Conservation (phyloP, 2,797 vertebrate genomes). For the Aselliscus stoliczkanus region DNA sequence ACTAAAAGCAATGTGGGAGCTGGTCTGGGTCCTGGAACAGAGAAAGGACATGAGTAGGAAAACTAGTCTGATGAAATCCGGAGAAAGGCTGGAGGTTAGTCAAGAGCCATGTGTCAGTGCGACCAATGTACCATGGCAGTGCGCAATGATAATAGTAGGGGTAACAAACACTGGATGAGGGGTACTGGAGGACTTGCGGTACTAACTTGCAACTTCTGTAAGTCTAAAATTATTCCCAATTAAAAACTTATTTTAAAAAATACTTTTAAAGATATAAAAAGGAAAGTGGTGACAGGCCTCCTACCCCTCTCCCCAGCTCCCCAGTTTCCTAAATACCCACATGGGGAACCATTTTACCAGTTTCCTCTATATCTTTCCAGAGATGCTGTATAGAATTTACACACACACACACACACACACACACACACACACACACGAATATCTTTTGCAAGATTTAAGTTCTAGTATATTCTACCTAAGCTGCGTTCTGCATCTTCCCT, state of each 20-base stretch:
- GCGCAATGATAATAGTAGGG: background rate
- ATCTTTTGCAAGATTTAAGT: background rate
- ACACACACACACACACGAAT: background rate
- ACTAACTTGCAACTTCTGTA: background rate
- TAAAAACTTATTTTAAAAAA: background rate
- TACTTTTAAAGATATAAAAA: background rate
- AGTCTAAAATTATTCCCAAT: background rate
- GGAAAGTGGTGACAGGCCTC: background rate
- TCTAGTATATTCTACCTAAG: background rate
- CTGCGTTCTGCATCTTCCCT: background rate
- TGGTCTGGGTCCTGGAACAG: background rate
- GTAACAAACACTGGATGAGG: background rate
- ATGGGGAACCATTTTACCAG: background rate
- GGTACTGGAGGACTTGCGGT: accelerated
- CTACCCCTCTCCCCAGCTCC: background rate
- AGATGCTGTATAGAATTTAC: background rate
- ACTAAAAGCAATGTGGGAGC: background rate
- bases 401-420: background rate
- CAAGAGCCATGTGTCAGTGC: accelerated
- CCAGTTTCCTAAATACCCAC: background rate
- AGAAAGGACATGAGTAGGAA: background rate
- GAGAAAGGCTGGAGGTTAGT: background rate
- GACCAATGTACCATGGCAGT: accelerated
- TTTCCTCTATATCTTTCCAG: background rate
- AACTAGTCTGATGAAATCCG: background rate